phyloP scores from a whole-genome alignment of 2,888 invertebrate species.

The Amphipyra tragopoginis region DNA sequence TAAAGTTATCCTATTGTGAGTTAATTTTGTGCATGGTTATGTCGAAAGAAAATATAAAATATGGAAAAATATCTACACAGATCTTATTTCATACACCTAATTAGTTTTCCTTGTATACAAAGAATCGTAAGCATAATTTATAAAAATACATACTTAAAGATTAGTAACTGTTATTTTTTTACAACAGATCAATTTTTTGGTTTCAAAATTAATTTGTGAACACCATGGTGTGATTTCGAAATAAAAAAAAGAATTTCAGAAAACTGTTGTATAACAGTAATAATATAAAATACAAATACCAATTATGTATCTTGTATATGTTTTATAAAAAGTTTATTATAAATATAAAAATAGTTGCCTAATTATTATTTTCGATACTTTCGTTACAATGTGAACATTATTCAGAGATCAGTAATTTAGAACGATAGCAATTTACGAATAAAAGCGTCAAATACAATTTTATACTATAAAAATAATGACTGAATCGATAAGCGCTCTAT shows the following conservation, averaged over 20 bases:
- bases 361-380: not conserved
- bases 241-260: not conserved
- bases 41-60: conserved; percentile 35
- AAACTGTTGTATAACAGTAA: no score
- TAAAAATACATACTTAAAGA: conserved; percentile 30
- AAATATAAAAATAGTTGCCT: not conserved
- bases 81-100: conserved; percentile 49
- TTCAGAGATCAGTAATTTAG: conserved; percentile 40
- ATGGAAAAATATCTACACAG: conserved; percentile 56
- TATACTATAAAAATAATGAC: conserved; percentile 1
- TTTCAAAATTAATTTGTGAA: conserved; percentile 7
- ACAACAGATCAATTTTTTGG: conserved; percentile 47
- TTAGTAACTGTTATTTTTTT: conserved; percentile 20
- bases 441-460: conserved; percentile 9
- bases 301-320: not conserved
- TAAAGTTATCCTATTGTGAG: conserved; percentile 10
- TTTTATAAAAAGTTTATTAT: not conserved
- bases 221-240: conserved; percentile 7
- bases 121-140: conserved; percentile 17
- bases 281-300: no score
- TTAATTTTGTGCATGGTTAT: conserved; percentile 36
- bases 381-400: conserved; percentile 6
- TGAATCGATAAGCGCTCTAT: not conserved
- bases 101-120: conserved; percentile 30
- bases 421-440: conserved; percentile 6